Base-by-base conservation (phyloP, 1,140 invertebrate genomes). In the Drusus annulatus region DNA sequence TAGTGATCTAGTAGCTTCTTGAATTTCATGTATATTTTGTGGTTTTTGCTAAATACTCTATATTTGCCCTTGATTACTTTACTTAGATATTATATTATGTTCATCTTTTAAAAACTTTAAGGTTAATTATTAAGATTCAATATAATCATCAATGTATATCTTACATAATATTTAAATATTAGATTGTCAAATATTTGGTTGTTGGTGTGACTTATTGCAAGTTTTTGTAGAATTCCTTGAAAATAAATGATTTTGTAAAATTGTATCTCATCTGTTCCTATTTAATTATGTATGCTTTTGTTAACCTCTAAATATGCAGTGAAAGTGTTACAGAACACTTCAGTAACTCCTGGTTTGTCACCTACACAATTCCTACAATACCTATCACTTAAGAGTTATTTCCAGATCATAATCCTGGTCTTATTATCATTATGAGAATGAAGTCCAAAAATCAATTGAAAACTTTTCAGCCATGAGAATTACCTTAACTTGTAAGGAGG, bases 161-260 rank as follows among this genome's bases (percentile, higher is more conserved):
- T 15, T 25, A 65, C 62, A 31, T 45, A 45, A 45, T 65, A 51
- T 69, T 69, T 69, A 45, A 45, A 50, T 69, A 69, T 69, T 69
- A 45, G 65, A 69, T 69, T 69, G 31, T 69, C 65, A 69, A 69
- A 19, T 45, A 16, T 74, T 74, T 54, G 19, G 51, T 74, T 71
- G 36, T 74, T 74, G 69, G 50, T 74, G 69, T 74, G 56, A 56
- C 51, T 74, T 74, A 17, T 56, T 74, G 69, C 51, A 54, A 28
- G 10, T 74, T 74, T 74, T 74, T 74, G 69, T 74, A 74, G 69
- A 23, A 74, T 74, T 74, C 52, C 51, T 74, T 28, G 69, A 74
- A 74, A 69, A 74, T 74, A 74, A 74, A 74, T 56, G 17, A 28
- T 74, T 74, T 69, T 69, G 31, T 69, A 69, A 69, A n/a, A 69